Base-by-base conservation (phyloP, 1,140 invertebrate genomes). In the Lordiphosa mommai region DNA sequence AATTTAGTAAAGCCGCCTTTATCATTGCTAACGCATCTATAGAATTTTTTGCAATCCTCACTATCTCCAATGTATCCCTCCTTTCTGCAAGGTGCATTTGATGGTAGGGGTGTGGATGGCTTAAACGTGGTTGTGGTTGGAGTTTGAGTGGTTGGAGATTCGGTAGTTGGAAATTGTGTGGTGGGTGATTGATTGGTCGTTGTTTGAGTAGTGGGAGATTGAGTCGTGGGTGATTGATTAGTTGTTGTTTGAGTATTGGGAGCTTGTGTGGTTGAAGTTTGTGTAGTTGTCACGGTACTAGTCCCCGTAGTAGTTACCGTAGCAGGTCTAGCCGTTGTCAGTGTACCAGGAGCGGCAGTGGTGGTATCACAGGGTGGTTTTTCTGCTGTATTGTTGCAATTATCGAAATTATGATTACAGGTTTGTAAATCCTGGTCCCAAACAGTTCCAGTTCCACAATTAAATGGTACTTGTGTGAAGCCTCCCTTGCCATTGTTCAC, bases 21-120 rank as follows among this genome's bases (percentile, higher is more conserved):
- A n/a, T 90, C 90, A 65, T 90, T 90, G 59, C 91, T 89, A 2
- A 93, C 91, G 80, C 93, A 94, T 68, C 93, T 89, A 57, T 92
- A 93, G 79, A 94, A 94, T 69, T 91, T 92, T 37, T 89, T 89
- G 61, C 93, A 94, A 70, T 94, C 90, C 32, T 90, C 89, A 33
- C 88, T 77, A 63, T 93, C 90, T 10, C 90, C 89, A 70, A 91
- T 90, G 66, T 92, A 93, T 36, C 92, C 92, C 88, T 92, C 92
- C 16, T 88, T 70, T 0, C 51, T 70, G 64, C 91, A 91, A 13
- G 69, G 52, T 12, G 47, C 65, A 6, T 51, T 58, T 1, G 66
- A 40, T 34, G 57, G 51, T 1, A 71, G 32, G 2, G 55, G 63
- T 9, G 50, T 50, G 1, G 47, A 16, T 13, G 65, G 65, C 13